Evolutionary conservation across 2,888 invertebrate genomes (phyloP), one percentile per base, ranked within the genome.

Genomic region (Abscondita cerata): DNA sequence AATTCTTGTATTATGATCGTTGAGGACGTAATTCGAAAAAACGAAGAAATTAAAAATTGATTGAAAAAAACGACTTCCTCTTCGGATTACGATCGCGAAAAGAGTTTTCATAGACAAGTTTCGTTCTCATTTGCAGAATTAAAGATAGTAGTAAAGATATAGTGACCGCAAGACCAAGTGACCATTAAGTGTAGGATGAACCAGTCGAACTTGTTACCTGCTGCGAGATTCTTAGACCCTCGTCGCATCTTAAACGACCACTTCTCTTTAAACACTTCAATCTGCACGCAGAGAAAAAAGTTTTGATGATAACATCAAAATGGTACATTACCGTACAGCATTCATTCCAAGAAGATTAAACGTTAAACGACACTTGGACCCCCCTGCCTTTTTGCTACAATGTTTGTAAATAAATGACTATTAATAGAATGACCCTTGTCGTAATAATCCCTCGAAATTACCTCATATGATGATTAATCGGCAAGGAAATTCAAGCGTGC

Each of bases 201-300:
- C 70, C 66, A 70, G 70, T 70, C 66, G 52, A 64, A 66, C 65
- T 64, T 66, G 69, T 68, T 70, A 68, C 70, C 68, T 67, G 67
- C 70, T 62, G 66, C 67, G 67, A 66, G 65, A 70, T 68, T 67
- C 64, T 64, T 51, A 64, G 66, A 65, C 52, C 51, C 40, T 44
- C 25, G 25, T 41, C 53, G 44, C 48, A 52, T 13, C 59, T 56
- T 52, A 55, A 63, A 48, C 48, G 63, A 54, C 57, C 64, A 60
- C 60, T 64, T 63, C 63, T 59, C 59, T 51, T 62, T 38, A 8
- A 40, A 11, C 12, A 52, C 38, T 34, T 53, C 47, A 52, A 38
- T 13, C 25, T 12, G 38, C 38, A 56, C 56, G 36, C 11, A 36
- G 12, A 36, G 12, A 36, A 9, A n/a, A 36, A n/a, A 9, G 11